Percentiles rank a stretch among this genome's conserved stretches.
Conservation (phyloP, 2,888 invertebrate genomes). For the Ophion ventricosus region DNA sequence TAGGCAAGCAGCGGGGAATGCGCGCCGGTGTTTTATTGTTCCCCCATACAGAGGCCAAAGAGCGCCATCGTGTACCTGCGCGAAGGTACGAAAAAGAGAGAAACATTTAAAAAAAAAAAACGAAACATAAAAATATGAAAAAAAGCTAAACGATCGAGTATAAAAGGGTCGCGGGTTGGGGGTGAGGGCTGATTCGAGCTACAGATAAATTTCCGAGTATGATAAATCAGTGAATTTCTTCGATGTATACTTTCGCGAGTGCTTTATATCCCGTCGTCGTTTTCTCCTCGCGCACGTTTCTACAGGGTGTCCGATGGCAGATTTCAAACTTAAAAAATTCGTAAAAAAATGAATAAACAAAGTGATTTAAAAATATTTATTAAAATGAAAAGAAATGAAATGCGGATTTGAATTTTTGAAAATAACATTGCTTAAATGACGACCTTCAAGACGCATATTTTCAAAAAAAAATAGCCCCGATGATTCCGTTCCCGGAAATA, state of each 20-base stretch:
- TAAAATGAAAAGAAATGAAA: too few relatives aligned
- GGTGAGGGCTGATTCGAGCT: constrained; percentile 36
- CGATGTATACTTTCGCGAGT: constrained; percentile 23
- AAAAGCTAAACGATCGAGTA: constrained; percentile 33
- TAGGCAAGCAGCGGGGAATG: constrained; percentile 37
- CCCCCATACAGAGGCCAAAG: constrained; percentile 17
- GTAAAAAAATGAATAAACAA: too few relatives aligned
- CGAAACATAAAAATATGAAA: background rate
- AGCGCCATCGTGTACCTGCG: background rate
- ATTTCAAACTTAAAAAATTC: too few relatives aligned
- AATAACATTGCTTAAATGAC: too few relatives aligned
- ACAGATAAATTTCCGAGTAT: constrained; percentile 52
- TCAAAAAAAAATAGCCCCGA: too few relatives aligned
- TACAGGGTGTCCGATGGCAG: too few relatives aligned
- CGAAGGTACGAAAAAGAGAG: background rate
- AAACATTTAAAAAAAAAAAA: background rate
- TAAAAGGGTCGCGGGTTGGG: constrained; percentile 15
- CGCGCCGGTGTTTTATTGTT: constrained; percentile 39
- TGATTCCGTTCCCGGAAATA: too few relatives aligned
- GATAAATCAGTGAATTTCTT: constrained; percentile 58
- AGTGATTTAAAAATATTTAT: too few relatives aligned
- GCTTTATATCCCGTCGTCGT: background rate
- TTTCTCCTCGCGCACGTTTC: background rate
- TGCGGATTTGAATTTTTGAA: too few relatives aligned
- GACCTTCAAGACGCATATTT: too few relatives aligned